phyloP scores from a whole-genome alignment of 2,113 vertebrate species.

The Penelope pileata region DNA sequence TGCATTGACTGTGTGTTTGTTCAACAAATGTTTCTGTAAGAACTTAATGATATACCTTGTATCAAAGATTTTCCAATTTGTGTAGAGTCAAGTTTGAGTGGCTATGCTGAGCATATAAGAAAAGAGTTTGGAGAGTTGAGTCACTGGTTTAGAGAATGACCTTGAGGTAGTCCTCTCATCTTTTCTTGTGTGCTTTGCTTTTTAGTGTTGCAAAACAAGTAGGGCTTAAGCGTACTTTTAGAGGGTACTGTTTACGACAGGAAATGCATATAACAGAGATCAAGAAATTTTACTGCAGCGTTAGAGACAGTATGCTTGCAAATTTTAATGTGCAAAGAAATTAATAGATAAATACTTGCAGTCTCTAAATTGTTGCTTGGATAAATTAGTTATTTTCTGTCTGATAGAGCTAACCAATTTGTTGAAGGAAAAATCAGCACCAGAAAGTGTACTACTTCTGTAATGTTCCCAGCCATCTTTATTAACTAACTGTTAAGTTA shows the following conservation, averaged over 20 bases:
- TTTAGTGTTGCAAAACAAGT: not conserved
- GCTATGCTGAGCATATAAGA: not conserved
- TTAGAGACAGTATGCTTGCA: not conserved
- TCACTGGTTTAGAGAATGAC: not conserved
- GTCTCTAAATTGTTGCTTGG: not conserved
- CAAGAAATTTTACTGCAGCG: not conserved
- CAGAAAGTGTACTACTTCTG: not conserved
- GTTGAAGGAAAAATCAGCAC: not conserved
- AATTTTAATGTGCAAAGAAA: not conserved
- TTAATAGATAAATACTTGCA: not conserved
- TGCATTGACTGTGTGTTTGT: not conserved
- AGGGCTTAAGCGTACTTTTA: not conserved
- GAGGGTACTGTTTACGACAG: not conserved
- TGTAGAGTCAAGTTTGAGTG: not conserved
- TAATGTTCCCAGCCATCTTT: not conserved
- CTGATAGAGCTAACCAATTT: not conserved
- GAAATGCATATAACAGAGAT: not conserved
- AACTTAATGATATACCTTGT: not conserved
- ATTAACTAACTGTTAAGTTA: not conserved
- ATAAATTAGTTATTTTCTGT: not conserved
- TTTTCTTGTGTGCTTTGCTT: not conserved
- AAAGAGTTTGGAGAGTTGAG: not conserved
- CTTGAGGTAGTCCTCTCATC: not conserved
- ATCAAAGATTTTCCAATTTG: not conserved
- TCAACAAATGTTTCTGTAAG: not conserved